Evolutionary conservation across 1,140 invertebrate species (phyloP), one percentile per base, ranked within the genome.

Genomic region (Heliconius melpomene): DNA sequence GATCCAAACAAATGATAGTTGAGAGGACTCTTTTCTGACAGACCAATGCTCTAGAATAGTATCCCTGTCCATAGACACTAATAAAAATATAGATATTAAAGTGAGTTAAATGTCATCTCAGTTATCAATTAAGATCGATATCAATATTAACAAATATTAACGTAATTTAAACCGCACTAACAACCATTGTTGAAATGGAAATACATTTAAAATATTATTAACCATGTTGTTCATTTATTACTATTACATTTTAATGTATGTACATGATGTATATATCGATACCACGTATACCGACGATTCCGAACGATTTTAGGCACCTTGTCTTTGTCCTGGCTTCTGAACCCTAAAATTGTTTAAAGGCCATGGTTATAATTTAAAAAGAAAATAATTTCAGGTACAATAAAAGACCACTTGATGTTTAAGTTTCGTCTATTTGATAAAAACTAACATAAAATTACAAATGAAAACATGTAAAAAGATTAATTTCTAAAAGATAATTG

Each of bases 391-490:
- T 57, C 60, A 60, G n/a, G 13, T 26, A 66, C 26, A 11, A 66
- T 66, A 66, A 66, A 46, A 66, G 26, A 66, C 26, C 11, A 66
- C 2, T 66, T 26, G 60, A 66, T 66, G 0, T 23, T 66, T 66
- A 26, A 11, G 23, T 66, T 66, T 26, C 60, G 6, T 16, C 26
- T 66, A 66, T 66, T 66, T 66, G 60, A 66, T 66, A 66, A 66
- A 72, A 72, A n/a, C 32, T 40, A 72, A 20, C 20, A 72, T 72
- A 23, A 38, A 72, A 40, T 72, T 72, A 72, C 71, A n/a, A 72
- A 40, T 38, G 32, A 38, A 38, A 72, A 72, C 71, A 66, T 66
- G 60, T 66, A 66, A 66, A 66, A 38, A 72, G 71, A 36, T 72
- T 72, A 72, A 40, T 40, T 72, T 72, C 71, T 36, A 3, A 40